Evolutionary conservation across 2,888 invertebrate genomes (phyloP), one percentile per base, ranked within the genome.

Genomic region (Lithophane semibrunnea): DNA sequence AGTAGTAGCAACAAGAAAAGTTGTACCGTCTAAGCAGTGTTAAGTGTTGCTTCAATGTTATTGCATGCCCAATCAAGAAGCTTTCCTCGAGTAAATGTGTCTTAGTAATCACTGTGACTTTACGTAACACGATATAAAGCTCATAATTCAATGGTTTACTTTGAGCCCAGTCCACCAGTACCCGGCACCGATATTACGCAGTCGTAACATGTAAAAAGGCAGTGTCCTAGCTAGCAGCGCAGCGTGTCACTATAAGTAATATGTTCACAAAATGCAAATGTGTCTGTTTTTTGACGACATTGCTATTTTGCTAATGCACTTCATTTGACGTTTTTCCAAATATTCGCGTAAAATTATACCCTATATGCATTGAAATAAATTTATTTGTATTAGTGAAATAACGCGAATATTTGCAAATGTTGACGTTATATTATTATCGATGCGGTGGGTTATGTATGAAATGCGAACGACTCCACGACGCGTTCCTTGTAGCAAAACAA

Each of bases 401-500:
- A 29, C 12, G 12, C 4, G 13, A 66, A 47, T 47, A 18, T 47
- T 24, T 66, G 7, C 18, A 24, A 18, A 24, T 18, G 18, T 8
- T 12, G 24, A 47, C 8, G 47, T 12, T 21, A 29, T 18, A 24
- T 24, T 18, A 66, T 29, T 49, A 49, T 29, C 9, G 21, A 9
- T 29, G 60, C 73, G 60, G 74, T 74, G 49, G 73, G 74, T 49
- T 60, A 21, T 24, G 13, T 29, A n/a, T 58, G 47, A 72, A 37
- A 58, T 58, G 47, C 13, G 37, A 37, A 13, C 3, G n/a, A 37
- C 2, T 47, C 37, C 47, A 3, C 24, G 29, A n/a, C n/a, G 3
- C 29, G 18, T 21, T n/a, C 2, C 8, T 66, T 66, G 29, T 21
- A 47, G 13, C 0, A 68, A 54, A 70, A 56, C 12, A 42, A 54